Conservation (phyloP, 2,113 vertebrate genomes). For the Pachyramphus minor region DNA sequence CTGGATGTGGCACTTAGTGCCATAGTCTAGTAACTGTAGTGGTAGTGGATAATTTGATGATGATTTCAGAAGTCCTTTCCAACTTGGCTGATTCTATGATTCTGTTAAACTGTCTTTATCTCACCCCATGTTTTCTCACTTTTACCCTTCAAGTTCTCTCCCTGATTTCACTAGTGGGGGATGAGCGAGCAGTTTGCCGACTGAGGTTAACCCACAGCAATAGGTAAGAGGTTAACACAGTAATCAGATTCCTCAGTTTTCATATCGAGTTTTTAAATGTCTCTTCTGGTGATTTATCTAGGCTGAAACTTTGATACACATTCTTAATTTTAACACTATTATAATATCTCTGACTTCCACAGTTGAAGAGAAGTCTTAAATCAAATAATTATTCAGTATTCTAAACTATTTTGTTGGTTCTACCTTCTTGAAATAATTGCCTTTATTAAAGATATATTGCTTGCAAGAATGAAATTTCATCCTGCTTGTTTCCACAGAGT, state of each 20-base stretch:
- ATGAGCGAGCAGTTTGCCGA: not conserved
- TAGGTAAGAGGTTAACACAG: not conserved
- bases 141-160: not conserved
- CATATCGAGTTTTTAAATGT: not conserved
- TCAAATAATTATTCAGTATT: not conserved
- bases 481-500: not conserved
- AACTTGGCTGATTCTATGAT: too few relatives aligned
- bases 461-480: not conserved
- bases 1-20: too few relatives aligned
- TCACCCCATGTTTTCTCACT: not conserved
- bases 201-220: not conserved
- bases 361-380: not conserved
- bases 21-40: too few relatives aligned
- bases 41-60: too few relatives aligned
- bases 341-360: not conserved
- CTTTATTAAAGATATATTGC: not conserved
- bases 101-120: not conserved
- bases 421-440: not conserved
- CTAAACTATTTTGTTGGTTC: not conserved
- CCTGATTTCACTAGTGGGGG: not conserved
- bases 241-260: not conserved
- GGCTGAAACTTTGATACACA: not conserved
- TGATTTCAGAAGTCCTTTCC: too few relatives aligned
- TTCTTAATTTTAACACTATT: not conserved
- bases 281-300: not conserved